phyloP scores from a whole-genome alignment of 2,797 vertebrate genomes.

The Acanthurus tractus region DNA sequence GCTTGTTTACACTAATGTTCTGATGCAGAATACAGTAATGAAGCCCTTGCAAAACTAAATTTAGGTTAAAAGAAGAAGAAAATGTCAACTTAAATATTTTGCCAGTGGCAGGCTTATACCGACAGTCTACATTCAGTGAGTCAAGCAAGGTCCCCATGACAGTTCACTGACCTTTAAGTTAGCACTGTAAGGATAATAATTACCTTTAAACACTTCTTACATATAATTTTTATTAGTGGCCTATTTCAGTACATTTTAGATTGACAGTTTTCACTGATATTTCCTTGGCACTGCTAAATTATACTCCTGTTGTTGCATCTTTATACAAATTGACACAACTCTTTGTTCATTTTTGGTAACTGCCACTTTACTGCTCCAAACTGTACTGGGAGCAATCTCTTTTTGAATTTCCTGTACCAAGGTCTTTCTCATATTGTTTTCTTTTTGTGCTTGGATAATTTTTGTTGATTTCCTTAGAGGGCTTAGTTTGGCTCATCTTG shows the following conservation, averaged over 20 bases:
- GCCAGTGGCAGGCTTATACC: no score
- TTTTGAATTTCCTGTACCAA: not conserved
- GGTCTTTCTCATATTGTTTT: not conserved
- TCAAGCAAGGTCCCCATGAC: no score
- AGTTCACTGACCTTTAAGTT: no score
- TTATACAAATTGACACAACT: not conserved
- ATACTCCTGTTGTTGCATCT: not conserved
- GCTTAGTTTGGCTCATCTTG: not conserved
- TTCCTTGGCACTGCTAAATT: not conserved
- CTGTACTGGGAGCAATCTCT: not conserved
- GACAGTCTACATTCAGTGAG: no score
- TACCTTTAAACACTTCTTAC: no score
- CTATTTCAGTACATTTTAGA: no score
- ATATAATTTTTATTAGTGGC: no score
- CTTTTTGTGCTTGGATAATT: not conserved
- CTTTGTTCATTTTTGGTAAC: not conserved
- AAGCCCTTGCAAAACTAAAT: no score
- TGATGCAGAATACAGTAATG: no score
- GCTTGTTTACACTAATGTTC: not conserved
- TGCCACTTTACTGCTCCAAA: not conserved
- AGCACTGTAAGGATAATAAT: no score
- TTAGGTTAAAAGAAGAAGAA: no score
- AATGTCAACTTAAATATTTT: no score
- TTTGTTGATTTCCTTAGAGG: not conserved
- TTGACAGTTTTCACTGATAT: not conserved